Base-by-base conservation (phyloP, 2,113 vertebrate species). In the Salminus brasiliensis region DNA sequence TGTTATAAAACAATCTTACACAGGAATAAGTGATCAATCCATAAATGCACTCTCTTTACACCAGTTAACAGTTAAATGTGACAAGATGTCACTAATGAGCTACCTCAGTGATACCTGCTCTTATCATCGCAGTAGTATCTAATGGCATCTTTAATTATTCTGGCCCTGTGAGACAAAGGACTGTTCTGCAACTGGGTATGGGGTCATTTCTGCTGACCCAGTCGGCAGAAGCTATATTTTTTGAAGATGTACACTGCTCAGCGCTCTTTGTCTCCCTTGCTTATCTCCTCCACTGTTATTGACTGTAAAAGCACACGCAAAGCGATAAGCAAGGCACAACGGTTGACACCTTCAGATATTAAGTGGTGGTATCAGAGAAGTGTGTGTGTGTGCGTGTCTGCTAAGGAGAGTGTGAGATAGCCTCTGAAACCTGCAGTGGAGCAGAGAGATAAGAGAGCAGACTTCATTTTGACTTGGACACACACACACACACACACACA, bases 291-390 rank as follows among this genome's bases (percentile, higher is more conserved):
- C 32, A 9, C 41, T 43, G 36, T 75, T 47, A 27, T 75, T 43
- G 41, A 49, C 47, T 65, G 59, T 47, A 30, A 59, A 32, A 59
- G 55, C 13, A 60, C 29, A 60, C 21, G 27, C 39, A 60, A 30
- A 74, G 59, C 45, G 72, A 74, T 74, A 74, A 74, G 55, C 36
- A 2, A 30, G 43, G 72, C 55, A 57, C 72, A 27, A 36, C 53
- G n/a, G 70, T 39, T 57, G 36, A 74, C 72, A 74, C 53, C 59
- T 60, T 36, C 29, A 59, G 72, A 74, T 52, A 55, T 55, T 23
- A 55, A 25, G 52, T 55, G 23, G n/a, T 23, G 21, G n/a, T 25
- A 55, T 55, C 52, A 52, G 47, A 2, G 1, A 21, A 49, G 47
- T 49, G 47, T 55, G 52, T 55, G 52, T 47, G 2, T 47, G 45